These are phyloP conservation scores for Myiotriccus ornatus DNA, from an alignment of 2,797 vertebrate genomes.

Conservation along the genomic window DNA sequence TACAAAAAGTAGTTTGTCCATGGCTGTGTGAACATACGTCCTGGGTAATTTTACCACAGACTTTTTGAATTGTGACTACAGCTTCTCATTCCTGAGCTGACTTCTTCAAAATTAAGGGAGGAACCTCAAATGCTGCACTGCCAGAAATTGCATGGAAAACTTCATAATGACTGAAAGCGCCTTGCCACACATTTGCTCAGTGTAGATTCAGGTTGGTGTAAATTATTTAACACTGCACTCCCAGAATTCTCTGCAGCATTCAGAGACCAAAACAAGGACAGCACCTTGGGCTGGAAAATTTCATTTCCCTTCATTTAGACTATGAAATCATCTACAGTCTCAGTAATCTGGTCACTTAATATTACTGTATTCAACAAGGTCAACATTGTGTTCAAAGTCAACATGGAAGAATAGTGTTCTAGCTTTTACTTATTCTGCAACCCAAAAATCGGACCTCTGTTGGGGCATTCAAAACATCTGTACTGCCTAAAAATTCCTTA, in stretches of 20 bases:
- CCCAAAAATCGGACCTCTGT: slow-evolving; percentile 21
- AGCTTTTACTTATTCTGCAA: slow-evolving; percentile 69
- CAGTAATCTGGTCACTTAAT: neutral
- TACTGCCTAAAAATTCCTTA: slow-evolving; percentile 74
- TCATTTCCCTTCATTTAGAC: neutral
- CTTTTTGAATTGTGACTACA: neutral
- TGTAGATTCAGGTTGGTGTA: neutral
- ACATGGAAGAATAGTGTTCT: slow-evolving; percentile 37
- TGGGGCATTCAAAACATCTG: slow-evolving; percentile 58
- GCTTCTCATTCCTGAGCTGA: neutral
- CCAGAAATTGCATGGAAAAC: neutral
- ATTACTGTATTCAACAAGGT: neutral
- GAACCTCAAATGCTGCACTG: neutral
- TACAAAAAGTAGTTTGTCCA: neutral
- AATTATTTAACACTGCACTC: neutral
- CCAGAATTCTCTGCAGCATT: neutral
- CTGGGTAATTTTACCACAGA: neutral
- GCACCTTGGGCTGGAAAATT: neutral
- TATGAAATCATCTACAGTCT: neutral
- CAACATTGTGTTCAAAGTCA: slow-evolving; percentile 53
- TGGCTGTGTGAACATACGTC: neutral
- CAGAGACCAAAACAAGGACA: neutral
- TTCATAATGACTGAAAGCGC: neutral
- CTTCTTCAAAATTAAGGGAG: neutral
- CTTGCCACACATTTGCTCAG: neutral